Evolutionary conservation across 2,888 invertebrate species (phyloP).

Genomic region (Ormia ochracea): DNA sequence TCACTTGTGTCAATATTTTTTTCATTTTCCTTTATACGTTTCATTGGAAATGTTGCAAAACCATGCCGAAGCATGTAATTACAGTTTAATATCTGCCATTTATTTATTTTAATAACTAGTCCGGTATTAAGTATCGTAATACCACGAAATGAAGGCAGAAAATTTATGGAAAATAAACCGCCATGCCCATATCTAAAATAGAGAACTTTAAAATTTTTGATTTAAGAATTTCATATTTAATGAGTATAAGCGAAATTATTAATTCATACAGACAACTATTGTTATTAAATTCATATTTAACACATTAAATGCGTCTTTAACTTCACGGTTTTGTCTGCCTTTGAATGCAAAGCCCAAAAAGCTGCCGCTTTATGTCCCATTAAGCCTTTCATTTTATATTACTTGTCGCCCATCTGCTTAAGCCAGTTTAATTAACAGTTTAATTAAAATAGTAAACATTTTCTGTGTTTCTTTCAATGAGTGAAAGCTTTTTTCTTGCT

Average conservation of each 20-base stretch:
- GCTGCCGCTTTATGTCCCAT: not conserved
- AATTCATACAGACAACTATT: not conserved
- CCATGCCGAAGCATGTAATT: slow-evolving; percentile 3
- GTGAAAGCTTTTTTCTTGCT: slow-evolving; percentile 43
- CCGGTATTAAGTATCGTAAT: slow-evolving; percentile 46
- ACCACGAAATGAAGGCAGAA: slow-evolving; percentile 31
- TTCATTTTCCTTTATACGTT: not conserved
- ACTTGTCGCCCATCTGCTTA: not conserved
- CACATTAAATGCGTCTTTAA: not conserved
- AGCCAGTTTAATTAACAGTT: slow-evolving; percentile 9
- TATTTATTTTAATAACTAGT: slow-evolving; percentile 23
- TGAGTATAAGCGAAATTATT: not conserved
- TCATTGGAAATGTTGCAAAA: not conserved
- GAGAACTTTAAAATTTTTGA: not conserved
- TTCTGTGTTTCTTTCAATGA: not conserved
- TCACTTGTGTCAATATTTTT: slow-evolving; percentile 46
- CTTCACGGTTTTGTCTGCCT: not conserved
- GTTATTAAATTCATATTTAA: not conserved
- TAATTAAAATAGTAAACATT: not conserved
- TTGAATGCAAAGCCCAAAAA: not conserved
- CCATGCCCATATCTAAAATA: not conserved
- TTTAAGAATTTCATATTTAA: not conserved
- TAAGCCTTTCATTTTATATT: not conserved
- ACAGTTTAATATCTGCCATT: not conserved
- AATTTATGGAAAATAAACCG: not conserved